These are phyloP conservation scores for Dynastes tityus DNA, from an alignment of 2,888 invertebrate genomes.

Conservation along the genomic window DNA sequence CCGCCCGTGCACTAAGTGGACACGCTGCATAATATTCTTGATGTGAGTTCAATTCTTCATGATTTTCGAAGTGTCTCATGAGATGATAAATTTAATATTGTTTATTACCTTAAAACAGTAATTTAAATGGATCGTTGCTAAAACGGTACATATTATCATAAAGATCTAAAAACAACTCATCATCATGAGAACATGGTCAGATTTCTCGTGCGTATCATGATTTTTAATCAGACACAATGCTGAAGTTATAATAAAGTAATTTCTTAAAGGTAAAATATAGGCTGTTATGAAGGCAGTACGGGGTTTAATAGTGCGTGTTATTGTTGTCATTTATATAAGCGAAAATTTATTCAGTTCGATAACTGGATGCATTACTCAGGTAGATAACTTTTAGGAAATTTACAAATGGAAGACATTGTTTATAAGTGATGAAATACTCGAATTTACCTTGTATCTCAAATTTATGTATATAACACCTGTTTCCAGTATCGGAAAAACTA, in stretches of 20 bases:
- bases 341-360: constrained; percentile 39
- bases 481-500: constrained; percentile 54
- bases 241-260: constrained; percentile 31
- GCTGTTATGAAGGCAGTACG: constrained; percentile 14
- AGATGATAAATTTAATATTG: too few relatives aligned
- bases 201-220: too few relatives aligned
- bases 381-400: constrained; percentile 33
- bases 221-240: background rate
- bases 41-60: too few relatives aligned
- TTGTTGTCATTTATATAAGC: constrained; percentile 32
- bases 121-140: too few relatives aligned
- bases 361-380: constrained; percentile 34
- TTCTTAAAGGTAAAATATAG: constrained; percentile 22
- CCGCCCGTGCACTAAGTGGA: too few relatives aligned
- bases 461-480: constrained; percentile 58
- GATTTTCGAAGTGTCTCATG: too few relatives aligned
- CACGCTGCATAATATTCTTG: too few relatives aligned
- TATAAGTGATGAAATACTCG: constrained; percentile 53
- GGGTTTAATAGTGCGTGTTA: constrained; percentile 25
- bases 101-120: too few relatives aligned
- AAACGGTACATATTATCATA: too few relatives aligned
- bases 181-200: too few relatives aligned
- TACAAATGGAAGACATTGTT: constrained; percentile 38
- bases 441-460: constrained; percentile 53
- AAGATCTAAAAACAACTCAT: too few relatives aligned